Conservation (phyloP, 1,140 invertebrate genomes). For the Hyposmocoma kahamanoa region DNA sequence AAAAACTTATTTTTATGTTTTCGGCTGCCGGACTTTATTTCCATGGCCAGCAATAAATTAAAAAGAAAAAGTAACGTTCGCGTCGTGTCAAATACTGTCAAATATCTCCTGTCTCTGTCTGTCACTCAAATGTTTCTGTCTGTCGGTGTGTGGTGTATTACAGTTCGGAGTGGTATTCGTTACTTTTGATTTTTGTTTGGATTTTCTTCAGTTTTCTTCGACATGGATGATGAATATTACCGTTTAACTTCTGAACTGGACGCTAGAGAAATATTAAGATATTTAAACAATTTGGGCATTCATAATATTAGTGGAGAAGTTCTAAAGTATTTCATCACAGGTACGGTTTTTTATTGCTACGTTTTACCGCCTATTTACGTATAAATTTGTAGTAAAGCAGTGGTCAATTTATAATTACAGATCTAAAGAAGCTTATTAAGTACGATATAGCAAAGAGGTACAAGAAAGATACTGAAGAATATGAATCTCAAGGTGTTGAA, state of each 20-base stretch:
- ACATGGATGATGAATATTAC: slow-evolving; percentile 14
- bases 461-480: slow-evolving; percentile 21
- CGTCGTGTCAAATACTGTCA: too few species aligned
- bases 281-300: slow-evolving; percentile 33
- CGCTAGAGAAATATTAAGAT: slow-evolving; percentile 24
- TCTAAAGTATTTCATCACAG: slow-evolving; percentile 22
- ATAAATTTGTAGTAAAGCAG: not conserved
- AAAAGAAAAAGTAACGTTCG: too few species aligned
- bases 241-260: slow-evolving; percentile 17
- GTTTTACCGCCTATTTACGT: not conserved
- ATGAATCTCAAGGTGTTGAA: slow-evolving; percentile 46
- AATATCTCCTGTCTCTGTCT: too few species aligned
- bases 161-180: too few species aligned
- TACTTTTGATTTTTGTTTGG: slow-evolving; percentile 1
- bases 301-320: slow-evolving; percentile 26
- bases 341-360: not conserved
- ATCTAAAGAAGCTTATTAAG: slow-evolving; percentile 75
- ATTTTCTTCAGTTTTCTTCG: not conserved
- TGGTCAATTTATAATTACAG: slow-evolving; percentile 39
- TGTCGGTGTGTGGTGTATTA: too few species aligned
- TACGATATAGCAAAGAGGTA: slow-evolving; percentile 63
- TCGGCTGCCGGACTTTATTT: too few species aligned
- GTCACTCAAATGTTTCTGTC: too few species aligned
- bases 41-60: too few species aligned
- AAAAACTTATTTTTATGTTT: too few species aligned